Conservation (phyloP, 1,140 invertebrate species). For the Zophobas morio region DNA sequence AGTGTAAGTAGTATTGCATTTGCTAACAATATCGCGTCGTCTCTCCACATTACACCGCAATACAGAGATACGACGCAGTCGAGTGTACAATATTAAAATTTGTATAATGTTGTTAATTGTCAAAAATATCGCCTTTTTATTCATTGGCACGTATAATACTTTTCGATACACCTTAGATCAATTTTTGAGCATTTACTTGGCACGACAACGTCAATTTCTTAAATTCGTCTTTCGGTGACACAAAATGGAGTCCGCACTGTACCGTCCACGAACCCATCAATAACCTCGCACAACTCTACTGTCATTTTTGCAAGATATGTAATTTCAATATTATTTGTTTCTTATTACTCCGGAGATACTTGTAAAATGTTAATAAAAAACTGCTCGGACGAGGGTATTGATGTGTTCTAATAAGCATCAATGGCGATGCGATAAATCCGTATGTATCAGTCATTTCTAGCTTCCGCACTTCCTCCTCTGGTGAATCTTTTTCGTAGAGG, state of each 20-base stretch:
- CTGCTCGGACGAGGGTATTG: conserved; percentile 12
- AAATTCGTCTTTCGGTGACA: neutral
- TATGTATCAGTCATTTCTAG: conserved; percentile 55
- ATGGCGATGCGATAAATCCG: conserved; percentile 46
- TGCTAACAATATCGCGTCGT: conserved; percentile 13
- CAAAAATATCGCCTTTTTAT: conserved; percentile 21
- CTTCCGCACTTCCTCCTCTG: conserved; percentile 50
- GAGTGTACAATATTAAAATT: conserved; percentile 27
- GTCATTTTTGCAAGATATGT: conserved; percentile 20
- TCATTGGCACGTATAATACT: conserved; percentile 34
- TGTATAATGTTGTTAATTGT: conserved; percentile 20
- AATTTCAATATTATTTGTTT: conserved; percentile 20
- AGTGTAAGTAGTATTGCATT: conserved; percentile 47
- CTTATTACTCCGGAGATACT: neutral
- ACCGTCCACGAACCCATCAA: conserved; percentile 5
- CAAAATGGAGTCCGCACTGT: neutral
- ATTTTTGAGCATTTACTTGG: conserved; percentile 43
- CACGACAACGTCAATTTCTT: conserved; percentile 2
- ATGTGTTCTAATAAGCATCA: conserved; percentile 23
- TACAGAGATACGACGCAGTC: conserved; percentile 16
- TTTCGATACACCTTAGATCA: conserved; percentile 34
- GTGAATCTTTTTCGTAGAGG: conserved; percentile 52
- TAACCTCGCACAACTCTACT: neutral
- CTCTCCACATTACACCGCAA: conserved; percentile 6
- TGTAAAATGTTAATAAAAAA: conserved; percentile 38